Percentiles rank a stretch among this genome's conserved stretches.
Conservation (phyloP, 2,113 vertebrate species). For the Mus spicilegus region DNA sequence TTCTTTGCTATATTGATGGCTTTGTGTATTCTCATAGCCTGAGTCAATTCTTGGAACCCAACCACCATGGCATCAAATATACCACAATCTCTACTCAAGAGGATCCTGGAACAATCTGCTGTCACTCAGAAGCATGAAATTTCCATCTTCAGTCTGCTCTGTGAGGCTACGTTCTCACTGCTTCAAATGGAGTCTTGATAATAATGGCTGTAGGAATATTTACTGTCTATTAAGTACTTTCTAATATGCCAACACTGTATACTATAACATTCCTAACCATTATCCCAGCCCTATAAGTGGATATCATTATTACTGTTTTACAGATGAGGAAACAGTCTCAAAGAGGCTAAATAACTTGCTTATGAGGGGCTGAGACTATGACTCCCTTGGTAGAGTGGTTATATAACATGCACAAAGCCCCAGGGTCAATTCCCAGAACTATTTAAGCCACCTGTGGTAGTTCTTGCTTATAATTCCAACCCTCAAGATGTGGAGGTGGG, state of each 20-base stretch:
- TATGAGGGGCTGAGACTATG: background rate
- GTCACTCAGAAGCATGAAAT: background rate
- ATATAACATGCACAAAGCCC: background rate
- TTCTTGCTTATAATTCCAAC: background rate
- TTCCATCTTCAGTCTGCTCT: background rate
- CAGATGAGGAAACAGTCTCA: background rate
- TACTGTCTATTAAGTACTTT: background rate
- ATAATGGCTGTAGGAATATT: background rate
- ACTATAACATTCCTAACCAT: background rate
- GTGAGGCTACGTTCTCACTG: background rate
- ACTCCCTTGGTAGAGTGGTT: background rate
- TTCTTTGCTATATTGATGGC: background rate
- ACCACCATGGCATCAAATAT: background rate
- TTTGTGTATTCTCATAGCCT: background rate
- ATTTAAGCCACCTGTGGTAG: background rate
- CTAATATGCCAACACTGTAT: background rate
- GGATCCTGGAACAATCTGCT: background rate
- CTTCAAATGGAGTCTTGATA: slow-evolving; percentile 18
- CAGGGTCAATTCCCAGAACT: background rate
- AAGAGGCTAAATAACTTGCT: slow-evolving; percentile 35
- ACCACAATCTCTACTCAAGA: background rate
- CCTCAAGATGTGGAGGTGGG: background rate
- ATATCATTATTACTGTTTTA: background rate
- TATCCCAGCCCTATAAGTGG: background rate
- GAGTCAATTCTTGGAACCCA: background rate